Evolutionary conservation across 2,888 invertebrate genomes (phyloP).

Genomic region (Elegia similella): DNA sequence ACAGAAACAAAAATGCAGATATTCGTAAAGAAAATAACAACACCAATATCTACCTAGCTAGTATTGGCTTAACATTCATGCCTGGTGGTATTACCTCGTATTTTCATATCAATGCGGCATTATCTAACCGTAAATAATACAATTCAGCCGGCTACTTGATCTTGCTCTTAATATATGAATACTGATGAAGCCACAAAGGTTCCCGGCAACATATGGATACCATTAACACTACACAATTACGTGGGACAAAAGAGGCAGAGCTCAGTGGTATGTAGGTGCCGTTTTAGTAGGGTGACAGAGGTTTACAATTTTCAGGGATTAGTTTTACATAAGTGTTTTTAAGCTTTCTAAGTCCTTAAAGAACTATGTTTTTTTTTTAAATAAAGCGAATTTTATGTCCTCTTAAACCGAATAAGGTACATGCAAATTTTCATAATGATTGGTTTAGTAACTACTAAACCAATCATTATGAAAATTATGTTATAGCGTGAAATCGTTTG

Average conservation of each 20-base stretch:
- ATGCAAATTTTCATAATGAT: too few relatives aligned
- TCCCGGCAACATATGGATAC: constrained; percentile 47
- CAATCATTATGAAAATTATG: too few relatives aligned
- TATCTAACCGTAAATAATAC: constrained; percentile 1
- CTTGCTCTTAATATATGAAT: constrained; percentile 12
- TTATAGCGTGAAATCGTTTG: too few relatives aligned
- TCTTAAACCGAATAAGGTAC: too few relatives aligned
- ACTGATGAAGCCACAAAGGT: constrained; percentile 26
- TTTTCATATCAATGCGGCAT: background rate
- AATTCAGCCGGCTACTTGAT: constrained; percentile 5
- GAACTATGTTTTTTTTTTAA: too few relatives aligned
- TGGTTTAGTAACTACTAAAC: too few relatives aligned
- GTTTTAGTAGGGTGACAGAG: constrained; percentile 32
- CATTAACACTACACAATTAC: constrained; percentile 58
- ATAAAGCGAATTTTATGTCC: too few relatives aligned
- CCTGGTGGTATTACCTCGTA: background rate
- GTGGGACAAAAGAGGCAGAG: constrained; percentile 50
- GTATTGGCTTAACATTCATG: background rate
- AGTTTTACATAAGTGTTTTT: too few relatives aligned
- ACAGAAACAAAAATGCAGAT: background rate
- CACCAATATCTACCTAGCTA: background rate
- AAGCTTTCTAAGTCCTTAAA: too few relatives aligned
- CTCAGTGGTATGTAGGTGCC: constrained; percentile 25
- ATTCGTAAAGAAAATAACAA: background rate
- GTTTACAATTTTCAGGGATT: background rate